phyloP scores from a whole-genome alignment of 2,797 vertebrate species.

The Parauchenoglanis punctatus region DNA sequence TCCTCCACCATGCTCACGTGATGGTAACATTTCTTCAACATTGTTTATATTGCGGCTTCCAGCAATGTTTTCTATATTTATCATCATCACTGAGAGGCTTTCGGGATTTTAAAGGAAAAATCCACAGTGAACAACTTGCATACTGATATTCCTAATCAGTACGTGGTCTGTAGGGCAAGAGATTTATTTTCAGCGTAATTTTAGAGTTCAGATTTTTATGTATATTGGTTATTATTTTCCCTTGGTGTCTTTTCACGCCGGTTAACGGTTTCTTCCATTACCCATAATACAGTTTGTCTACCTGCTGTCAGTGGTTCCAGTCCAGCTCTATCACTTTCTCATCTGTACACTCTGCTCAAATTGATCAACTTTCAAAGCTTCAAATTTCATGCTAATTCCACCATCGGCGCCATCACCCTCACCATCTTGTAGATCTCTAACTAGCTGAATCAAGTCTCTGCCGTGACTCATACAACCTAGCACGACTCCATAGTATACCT shows the following conservation, averaged over 20 bases:
- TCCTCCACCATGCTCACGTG: constrained; percentile 44
- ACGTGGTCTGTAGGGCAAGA: not conserved
- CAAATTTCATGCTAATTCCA: not conserved
- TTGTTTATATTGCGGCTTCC: not conserved
- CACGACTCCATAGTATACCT: not conserved
- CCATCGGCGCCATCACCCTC: not conserved
- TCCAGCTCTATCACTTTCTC: too few species aligned
- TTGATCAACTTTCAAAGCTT: not conserved
- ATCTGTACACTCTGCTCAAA: not conserved
- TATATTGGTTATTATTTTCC: not conserved
- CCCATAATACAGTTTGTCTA: not conserved
- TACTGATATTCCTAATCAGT: not conserved
- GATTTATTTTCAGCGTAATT: not conserved
- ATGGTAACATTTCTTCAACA: not conserved
- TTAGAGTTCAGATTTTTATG: not conserved
- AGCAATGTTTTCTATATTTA: not conserved
- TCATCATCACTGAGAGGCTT: not conserved
- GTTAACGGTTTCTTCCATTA: not conserved
- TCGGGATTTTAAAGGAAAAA: not conserved
- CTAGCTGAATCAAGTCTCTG: not conserved
- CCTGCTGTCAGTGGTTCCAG: not conserved
- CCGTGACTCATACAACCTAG: not conserved
- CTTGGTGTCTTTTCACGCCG: not conserved
- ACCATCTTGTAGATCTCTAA: not conserved
- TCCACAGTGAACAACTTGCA: not conserved